A percentile compares a stretch with the other conserved stretches of the same genome.
Conservation (phyloP, 1,140 invertebrate species). For the Drosophila watanabei region DNA sequence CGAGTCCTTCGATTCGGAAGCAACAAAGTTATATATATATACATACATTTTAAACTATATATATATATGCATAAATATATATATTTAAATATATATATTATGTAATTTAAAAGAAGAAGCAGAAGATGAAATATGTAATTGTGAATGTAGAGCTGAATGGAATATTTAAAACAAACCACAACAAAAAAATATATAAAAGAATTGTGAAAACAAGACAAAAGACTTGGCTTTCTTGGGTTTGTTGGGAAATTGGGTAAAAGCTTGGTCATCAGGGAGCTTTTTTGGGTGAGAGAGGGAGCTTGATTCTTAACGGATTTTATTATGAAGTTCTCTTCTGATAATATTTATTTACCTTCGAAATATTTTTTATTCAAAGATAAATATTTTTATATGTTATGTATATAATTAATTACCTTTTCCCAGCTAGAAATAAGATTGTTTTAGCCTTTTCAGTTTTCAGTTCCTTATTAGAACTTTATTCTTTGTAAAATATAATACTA, state of each 20-base stretch:
- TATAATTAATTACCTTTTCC: no score
- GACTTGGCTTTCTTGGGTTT: not conserved
- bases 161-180: constrained; percentile 63
- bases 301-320: not conserved
- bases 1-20: constrained; percentile 41
- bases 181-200: constrained; percentile 70
- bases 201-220: constrained; percentile 48
- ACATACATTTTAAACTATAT: constrained; percentile 79
- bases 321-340: not conserved
- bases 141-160: constrained; percentile 83
- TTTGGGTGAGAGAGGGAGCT: not conserved
- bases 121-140: constrained; percentile 75
- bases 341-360: not conserved
- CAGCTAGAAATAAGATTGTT: no score
- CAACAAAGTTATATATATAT: constrained; percentile 71
- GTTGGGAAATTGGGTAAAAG: constrained; percentile 1
- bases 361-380: not conserved
- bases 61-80: constrained; percentile 63
- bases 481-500: no score
- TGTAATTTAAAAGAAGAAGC: constrained; percentile 69
- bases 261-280: constrained; percentile 8
- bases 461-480: no score
- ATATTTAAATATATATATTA: constrained; percentile 68
- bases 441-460: no score
- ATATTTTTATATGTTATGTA: not conserved